Evolutionary conservation across 2,888 invertebrate genomes (phyloP), one percentile per base, ranked within the genome.

Genomic region (Stenoptilia bipunctidactyla): DNA sequence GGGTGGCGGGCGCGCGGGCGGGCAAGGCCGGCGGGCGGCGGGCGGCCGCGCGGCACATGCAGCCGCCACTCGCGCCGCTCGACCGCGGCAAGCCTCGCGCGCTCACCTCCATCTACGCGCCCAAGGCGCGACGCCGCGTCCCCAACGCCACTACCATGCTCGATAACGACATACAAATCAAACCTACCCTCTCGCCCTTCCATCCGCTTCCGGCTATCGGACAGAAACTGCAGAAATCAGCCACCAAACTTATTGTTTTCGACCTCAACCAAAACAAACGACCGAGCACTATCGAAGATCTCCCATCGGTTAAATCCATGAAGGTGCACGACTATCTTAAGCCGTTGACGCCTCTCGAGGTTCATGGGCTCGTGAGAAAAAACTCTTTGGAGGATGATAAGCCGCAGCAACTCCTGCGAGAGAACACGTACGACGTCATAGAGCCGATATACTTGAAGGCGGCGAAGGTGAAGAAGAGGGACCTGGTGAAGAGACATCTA

Each of bases 181-280:
- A 82, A 52, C 59, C 73, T 0, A 58, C 57, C 10, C 51, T 84
- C 0, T 76, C 84, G 0, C 83, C 83, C 0, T 85, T 85, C 58
- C 73, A 71, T 20, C 84, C 84, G 1, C 63, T 85, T 4, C 85
- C 85, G 1, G 84, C 83, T 5, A 85, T 85, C 42, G 80, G 82
- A 15, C 70, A 82, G 52, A 73, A 67, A 41, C 51, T 63, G 1
- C 71, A 67, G 27, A 60, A 60, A 36, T 52, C 66, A 9, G 71
- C 71, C 42, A 69, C 80, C 1, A 80, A 82, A 66, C 64, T 82
- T 2, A 72, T 82, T 2, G 59, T 82, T 15, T 73, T 80, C 45
- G 72, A 82, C 48, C 46, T 82, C 2, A 69, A 77, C 39, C 66
- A 66, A 47, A 58, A 52, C 34, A 51, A 54, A n/a, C 42, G 40